Conservation (phyloP, 2,113 vertebrate genomes). For the Phylloscopus trochilus region DNA sequence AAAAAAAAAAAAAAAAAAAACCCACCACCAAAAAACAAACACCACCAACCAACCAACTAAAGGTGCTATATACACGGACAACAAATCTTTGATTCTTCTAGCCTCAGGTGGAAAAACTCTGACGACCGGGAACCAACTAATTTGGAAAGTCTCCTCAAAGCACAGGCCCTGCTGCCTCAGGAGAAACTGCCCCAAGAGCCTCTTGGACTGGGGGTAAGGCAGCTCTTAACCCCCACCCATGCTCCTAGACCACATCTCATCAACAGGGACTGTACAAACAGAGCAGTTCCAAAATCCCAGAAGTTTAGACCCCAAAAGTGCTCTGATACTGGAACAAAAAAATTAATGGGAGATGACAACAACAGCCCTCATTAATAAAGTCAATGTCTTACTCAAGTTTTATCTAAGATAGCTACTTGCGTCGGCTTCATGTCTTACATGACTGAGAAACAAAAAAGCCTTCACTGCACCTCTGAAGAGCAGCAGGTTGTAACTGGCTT, state of each 20-base stretch:
- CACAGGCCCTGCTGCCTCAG: too few species aligned
- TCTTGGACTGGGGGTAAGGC: accelerated
- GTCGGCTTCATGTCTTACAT: not conserved
- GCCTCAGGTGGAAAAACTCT: not conserved
- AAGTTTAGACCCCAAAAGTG: too few species aligned
- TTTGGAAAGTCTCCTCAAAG: not conserved
- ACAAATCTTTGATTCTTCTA: not conserved
- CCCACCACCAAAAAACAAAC: too few species aligned
- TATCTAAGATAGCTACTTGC: not conserved
- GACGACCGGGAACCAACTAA: not conserved
- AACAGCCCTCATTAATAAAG: not conserved
- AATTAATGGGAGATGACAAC: not conserved
- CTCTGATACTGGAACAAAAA: not conserved
- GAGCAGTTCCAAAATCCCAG: not conserved
- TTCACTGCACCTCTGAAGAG: not conserved
- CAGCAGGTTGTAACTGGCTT: not conserved
- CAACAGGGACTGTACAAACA: not conserved
- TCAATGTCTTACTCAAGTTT: not conserved
- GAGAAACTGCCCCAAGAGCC: not conserved
- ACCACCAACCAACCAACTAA: too few species aligned
- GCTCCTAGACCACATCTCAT: accelerated
- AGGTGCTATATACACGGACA: too few species aligned
- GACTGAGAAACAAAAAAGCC: not conserved
- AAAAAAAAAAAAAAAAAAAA: not conserved
- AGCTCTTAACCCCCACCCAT: accelerated